A percentile compares a stretch with the other conserved stretches of the same genome.
These are phyloP conservation scores for Tetrapedia diversipes DNA, from an alignment of 2,888 invertebrate genomes.

Conservation along the genomic window DNA sequence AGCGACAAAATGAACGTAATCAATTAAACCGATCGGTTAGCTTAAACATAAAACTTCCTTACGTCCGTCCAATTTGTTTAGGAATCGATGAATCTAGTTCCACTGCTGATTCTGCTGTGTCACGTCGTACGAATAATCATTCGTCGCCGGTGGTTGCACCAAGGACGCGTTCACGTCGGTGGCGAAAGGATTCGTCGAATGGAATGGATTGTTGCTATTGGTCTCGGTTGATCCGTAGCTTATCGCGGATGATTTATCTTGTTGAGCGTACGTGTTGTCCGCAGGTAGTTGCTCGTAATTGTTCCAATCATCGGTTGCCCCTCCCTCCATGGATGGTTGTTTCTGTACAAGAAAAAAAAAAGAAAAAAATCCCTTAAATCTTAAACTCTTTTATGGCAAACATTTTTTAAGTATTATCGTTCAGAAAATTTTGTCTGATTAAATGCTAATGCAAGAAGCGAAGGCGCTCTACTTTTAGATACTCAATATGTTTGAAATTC, in stretches of 20 bases:
- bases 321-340: conserved; percentile 77
- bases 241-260: conserved; percentile 72
- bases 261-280: conserved; percentile 57
- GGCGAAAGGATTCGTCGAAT: conserved; percentile 80
- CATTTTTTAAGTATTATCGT: no score
- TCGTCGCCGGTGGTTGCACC: conserved; percentile 83
- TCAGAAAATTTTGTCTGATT: no score
- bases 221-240: conserved; percentile 80
- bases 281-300: conserved; percentile 67
- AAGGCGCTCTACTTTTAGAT: no score
- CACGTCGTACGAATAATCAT: conserved; percentile 84
- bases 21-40: conserved; percentile 25
- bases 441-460: no score
- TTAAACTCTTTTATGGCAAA: no score
- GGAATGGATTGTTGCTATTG: conserved; percentile 75
- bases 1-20: conserved; percentile 1
- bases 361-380: no score
- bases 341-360: conserved; percentile 64
- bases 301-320: conserved; percentile 73
- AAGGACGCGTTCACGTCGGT: conserved; percentile 75
- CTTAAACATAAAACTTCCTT: conserved; percentile 27
- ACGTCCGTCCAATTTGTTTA: conserved; percentile 21
- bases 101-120: conserved; percentile 85
- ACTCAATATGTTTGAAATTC: no score
- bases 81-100: conserved; percentile 51